These are phyloP conservation scores for Drosophila mimica DNA, from an alignment of 2,888 invertebrate species.

Conservation along the genomic window DNA sequence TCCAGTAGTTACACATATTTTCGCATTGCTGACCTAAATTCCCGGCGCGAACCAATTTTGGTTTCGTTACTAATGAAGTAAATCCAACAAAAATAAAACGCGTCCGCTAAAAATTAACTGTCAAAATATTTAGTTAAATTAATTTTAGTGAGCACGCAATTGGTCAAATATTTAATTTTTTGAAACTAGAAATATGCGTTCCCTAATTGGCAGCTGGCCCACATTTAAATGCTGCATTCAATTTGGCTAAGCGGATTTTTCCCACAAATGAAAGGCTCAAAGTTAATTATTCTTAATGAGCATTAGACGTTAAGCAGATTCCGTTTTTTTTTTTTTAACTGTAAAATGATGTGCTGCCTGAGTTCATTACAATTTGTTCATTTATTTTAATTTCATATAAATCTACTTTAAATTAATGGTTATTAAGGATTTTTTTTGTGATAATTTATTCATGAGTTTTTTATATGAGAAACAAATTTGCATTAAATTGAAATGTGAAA, in stretches of 20 bases:
- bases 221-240: neutral
- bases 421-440: neutral
- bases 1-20: constrained; percentile 66
- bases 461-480: neutral
- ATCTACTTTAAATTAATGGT: neutral
- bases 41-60: constrained; percentile 25
- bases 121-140: constrained; percentile 53
- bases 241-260: neutral
- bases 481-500: neutral
- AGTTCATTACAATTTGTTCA: neutral
- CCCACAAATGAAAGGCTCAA: constrained; percentile 21
- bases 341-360: neutral
- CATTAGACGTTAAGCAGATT: constrained; percentile 49
- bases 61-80: constrained; percentile 57
- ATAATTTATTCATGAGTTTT: constrained; percentile 5
- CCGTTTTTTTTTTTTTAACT: neutral
- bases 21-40: constrained; percentile 63
- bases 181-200: constrained; percentile 20
- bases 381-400: neutral
- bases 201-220: constrained; percentile 36
- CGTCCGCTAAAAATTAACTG: constrained; percentile 53
- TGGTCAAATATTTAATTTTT: constrained; percentile 54
- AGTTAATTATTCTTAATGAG: constrained; percentile 65
- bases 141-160: constrained; percentile 47
- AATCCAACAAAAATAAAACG: constrained; percentile 20